Base-by-base conservation (phyloP, 2,797 vertebrate species). In the Tamandua tetradactyla region DNA sequence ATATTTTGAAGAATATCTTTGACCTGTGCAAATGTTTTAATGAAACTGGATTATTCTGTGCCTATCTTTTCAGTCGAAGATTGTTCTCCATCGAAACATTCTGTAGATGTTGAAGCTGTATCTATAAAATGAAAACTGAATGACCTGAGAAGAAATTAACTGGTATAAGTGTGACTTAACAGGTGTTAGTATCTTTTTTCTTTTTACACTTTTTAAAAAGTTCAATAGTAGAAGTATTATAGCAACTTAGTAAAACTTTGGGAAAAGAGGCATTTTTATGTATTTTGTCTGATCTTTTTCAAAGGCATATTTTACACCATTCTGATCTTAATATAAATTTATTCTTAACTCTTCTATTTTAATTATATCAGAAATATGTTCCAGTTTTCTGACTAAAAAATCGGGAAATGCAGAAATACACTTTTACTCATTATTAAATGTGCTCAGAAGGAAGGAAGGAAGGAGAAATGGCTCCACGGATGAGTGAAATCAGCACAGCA, bases 381-480 rank as follows among this genome's bases (percentile, higher is more conserved):
- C 15, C 13, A 92, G 1, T 49, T 87, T 95, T 78, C 15, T 84
- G 52, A 94, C 62, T 88, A 95, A n/a, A n/a, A 96, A 88, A 80
- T 76, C 55, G 71, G 83, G 68, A 91, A 84, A 80, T 93, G 47
- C 30, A 72, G 27, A 82, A 84, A 83, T 78, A 40, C 20, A 40
- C 44, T 75, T 95, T 89, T 37, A 88, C 32, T 75, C 5, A 30
- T 37, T 93, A 75, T 88, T 71, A n/a, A n/a, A n/a, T n/a, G n/a
- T n/a, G n/a, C n/a, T n/a, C n/a, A n/a, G n/a, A n/a, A n/a, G n/a
- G n/a, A n/a, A n/a, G 30, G 80, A 49, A 42, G n/a, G 30, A 23
- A 5, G n/a, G n/a, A n/a, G 35, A 75, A 49, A 47, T 47, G 23
- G 18, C 23, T 4, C 27, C 23, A 6, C 30, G 17, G 32, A 17